Conservation (phyloP, 2,888 invertebrate genomes). For the Luperina nickerlii region DNA sequence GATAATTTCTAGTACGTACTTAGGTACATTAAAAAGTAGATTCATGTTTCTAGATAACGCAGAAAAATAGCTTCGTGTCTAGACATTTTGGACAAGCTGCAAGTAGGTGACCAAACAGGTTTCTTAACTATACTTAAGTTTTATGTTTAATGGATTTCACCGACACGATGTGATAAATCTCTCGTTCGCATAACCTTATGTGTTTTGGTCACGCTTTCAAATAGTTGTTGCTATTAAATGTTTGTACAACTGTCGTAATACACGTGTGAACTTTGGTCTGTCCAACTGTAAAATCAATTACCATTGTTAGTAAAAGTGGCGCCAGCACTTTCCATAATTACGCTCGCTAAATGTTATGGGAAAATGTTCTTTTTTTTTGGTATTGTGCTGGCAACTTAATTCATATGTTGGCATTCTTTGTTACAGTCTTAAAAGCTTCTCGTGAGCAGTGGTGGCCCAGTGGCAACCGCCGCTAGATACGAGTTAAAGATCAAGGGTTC, state of each 20-base stretch:
- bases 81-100: slow-evolving; percentile 17
- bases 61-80: slow-evolving; percentile 6
- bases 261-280: slow-evolving; percentile 46
- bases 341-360: slow-evolving; percentile 39
- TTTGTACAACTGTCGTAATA: slow-evolving; percentile 40
- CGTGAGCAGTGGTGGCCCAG: too few relatives aligned
- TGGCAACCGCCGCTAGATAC: too few relatives aligned
- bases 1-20: not conserved
- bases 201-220: slow-evolving; percentile 52
- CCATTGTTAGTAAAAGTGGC: slow-evolving; percentile 35
- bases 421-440: not conserved
- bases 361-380: not conserved
- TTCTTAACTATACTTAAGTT: not conserved
- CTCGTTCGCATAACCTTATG: slow-evolving; percentile 51
- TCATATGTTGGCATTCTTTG: not conserved
- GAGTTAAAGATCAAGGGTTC: too few relatives aligned
- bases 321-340: slow-evolving; percentile 29
- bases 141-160: slow-evolving; percentile 16
- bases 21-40: not conserved
- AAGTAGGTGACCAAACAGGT: slow-evolving; percentile 30
- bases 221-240: slow-evolving; percentile 36
- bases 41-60: slow-evolving; percentile 13
- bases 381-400: not conserved
- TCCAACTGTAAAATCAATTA: slow-evolving; percentile 50
- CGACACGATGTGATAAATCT: slow-evolving; percentile 23